phyloP scores from a whole-genome alignment of 2,113 vertebrate species.

The Rhipidura dahli region DNA sequence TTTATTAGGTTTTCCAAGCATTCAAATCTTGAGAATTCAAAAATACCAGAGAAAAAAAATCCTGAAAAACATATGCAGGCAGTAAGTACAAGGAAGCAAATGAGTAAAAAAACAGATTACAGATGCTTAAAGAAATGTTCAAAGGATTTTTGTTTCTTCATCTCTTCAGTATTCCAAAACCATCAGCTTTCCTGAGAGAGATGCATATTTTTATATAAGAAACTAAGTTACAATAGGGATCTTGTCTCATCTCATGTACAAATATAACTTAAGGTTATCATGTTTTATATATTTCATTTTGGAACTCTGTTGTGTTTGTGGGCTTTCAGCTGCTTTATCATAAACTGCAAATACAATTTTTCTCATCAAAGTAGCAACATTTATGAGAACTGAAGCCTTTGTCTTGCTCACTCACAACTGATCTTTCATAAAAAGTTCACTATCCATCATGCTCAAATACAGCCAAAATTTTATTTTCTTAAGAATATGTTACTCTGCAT shows the following conservation, averaged over 20 bases:
- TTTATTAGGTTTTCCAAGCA: neutral
- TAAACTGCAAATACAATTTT: neutral
- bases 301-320: neutral
- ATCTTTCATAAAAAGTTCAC: neutral
- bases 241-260: neutral
- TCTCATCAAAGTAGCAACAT: neutral
- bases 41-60: neutral
- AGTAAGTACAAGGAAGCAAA: neutral
- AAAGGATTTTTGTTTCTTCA: neutral
- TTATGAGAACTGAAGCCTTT: neutral
- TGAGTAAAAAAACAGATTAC: neutral
- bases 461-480: neutral
- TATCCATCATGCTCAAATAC: neutral
- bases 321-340: neutral
- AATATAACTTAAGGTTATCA: neutral
- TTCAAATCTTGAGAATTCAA: neutral
- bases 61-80: neutral
- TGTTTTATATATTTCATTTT: neutral
- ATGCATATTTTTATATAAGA: neutral
- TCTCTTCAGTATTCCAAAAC: neutral
- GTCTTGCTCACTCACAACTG: neutral
- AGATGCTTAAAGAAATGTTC: neutral
- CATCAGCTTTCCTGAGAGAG: neutral
- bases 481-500: neutral
- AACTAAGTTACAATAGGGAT: neutral